A percentile compares a stretch with the other conserved stretches of the same genome.
Evolutionary conservation across 2,888 invertebrate species (phyloP).

Genomic region (Stomorhina lunata): DNA sequence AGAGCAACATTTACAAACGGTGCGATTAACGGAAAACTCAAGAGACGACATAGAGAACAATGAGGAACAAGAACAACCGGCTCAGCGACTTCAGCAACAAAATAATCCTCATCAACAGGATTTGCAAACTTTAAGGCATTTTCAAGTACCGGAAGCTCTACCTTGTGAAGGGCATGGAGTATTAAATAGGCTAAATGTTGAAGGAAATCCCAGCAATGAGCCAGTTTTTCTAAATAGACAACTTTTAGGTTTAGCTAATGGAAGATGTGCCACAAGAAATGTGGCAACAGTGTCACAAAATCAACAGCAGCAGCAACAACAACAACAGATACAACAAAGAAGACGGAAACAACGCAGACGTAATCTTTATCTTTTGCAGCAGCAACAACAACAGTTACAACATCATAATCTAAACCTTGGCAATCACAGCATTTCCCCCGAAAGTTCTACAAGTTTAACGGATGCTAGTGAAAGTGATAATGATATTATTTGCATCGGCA

Average conservation of each 20-base stretch:
- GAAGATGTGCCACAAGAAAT: constrained; percentile 57
- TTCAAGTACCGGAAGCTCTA: constrained; percentile 63
- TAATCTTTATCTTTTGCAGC: constrained; percentile 64
- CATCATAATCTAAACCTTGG: constrained; percentile 28
- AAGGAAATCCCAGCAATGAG: constrained; percentile 36
- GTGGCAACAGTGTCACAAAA: constrained; percentile 63
- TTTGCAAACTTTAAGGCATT: constrained; percentile 49
- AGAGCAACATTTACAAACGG: constrained; percentile 68
- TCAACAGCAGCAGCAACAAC: constrained; percentile 57
- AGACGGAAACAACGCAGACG: constrained; percentile 58
- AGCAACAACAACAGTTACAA: constrained; percentile 68
- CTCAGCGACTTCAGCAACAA: constrained; percentile 29
- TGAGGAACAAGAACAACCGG: constrained; percentile 51
- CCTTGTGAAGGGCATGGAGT: constrained; percentile 33
- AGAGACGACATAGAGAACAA: constrained; percentile 60
- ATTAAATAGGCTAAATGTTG: constrained; percentile 60
- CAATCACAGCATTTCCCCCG: constrained; percentile 37
- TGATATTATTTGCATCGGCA: constrained; percentile 52
- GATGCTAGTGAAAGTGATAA: constrained; percentile 57
- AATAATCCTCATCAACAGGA: constrained; percentile 36
- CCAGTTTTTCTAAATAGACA: constrained; percentile 47
- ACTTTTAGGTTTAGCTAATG: constrained; percentile 51
- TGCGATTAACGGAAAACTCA: constrained; percentile 65
- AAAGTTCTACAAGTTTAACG: constrained; percentile 52
- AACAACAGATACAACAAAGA: constrained; percentile 66